A percentile compares a stretch with the other conserved stretches of the same genome.
phyloP scores from a whole-genome alignment of 2,797 vertebrate species.

The Halcyon smyrnensis region DNA sequence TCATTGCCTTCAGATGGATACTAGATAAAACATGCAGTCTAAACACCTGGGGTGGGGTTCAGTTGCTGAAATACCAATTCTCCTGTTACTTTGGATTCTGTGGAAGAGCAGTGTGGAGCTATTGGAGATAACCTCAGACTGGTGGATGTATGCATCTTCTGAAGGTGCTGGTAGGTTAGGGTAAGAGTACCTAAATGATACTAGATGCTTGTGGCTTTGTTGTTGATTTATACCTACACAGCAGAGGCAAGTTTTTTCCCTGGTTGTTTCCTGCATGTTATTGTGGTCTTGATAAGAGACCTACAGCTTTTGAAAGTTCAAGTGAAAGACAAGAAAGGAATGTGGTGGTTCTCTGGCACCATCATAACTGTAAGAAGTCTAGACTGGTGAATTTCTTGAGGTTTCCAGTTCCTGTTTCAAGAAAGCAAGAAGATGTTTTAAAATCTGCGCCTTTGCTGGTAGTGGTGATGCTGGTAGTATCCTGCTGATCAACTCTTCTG shows the following conservation, averaged over 20 bases:
- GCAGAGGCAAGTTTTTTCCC: neutral
- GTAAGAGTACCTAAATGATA: neutral
- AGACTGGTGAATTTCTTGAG: neutral
- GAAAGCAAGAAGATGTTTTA: neutral
- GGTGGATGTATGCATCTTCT: fast-evolving
- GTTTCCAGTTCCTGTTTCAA: neutral
- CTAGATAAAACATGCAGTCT: neutral
- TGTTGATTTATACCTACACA: neutral
- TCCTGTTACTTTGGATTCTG: fast-evolving
- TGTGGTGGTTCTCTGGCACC: neutral
- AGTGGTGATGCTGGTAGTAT: fast-evolving
- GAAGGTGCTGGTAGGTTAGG: neutral
- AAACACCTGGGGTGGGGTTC: neutral
- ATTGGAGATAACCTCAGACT: neutral
- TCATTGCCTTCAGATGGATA: neutral
- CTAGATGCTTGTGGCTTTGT: neutral
- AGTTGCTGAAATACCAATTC: neutral
- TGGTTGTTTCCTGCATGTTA: neutral
- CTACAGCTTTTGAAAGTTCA: neutral
- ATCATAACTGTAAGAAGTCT: neutral
- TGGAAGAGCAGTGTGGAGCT: fast-evolving
- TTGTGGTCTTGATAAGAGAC: neutral
- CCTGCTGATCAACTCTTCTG: neutral
- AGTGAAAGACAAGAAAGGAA: neutral
- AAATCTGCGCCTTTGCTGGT: neutral